phyloP scores from a whole-genome alignment of 2,797 vertebrate genomes.

The Masticophis lateralis region DNA sequence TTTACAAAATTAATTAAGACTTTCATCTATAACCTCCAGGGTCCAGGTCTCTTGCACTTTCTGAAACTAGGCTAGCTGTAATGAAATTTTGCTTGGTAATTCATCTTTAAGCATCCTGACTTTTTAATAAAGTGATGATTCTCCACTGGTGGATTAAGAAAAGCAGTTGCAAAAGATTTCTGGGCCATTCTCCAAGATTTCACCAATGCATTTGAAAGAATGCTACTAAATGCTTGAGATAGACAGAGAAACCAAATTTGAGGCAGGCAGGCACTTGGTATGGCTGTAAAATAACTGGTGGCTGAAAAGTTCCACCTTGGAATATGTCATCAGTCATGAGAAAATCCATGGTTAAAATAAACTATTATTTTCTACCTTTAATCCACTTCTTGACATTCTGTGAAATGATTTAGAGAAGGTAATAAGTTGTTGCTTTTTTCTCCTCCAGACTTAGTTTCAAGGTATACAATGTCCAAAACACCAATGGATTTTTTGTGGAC shows the following conservation, averaged over 20 bases:
- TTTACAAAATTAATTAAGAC: constrained; percentile 40
- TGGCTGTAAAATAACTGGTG: not conserved
- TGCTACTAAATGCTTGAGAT: not conserved
- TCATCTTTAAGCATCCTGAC: constrained; percentile 8
- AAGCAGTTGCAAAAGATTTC: not conserved
- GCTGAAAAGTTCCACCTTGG: not conserved
- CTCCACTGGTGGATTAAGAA: not conserved
- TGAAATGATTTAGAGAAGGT: not conserved
- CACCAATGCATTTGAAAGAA: not conserved
- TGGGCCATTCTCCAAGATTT: not conserved
- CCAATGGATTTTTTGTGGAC: not conserved
- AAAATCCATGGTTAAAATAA: not conserved
- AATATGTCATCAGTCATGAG: not conserved
- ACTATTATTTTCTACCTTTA: not conserved
- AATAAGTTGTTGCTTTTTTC: not conserved
- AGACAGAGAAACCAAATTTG: too few relatives aligned
- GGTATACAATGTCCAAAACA: not conserved
- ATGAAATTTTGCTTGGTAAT: constrained; percentile 22
- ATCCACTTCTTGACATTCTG: not conserved
- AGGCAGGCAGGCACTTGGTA: not conserved
- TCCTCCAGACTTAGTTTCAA: not conserved
- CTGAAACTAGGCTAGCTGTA: constrained; percentile 33
- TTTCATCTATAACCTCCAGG: constrained; percentile 33
- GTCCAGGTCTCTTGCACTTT: constrained; percentile 17
- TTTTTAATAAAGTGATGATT: constrained; percentile 19